Evolutionary conservation across 2,888 invertebrate genomes (phyloP), one percentile per base, ranked within the genome.

Genomic region (Eilema caniola): DNA sequence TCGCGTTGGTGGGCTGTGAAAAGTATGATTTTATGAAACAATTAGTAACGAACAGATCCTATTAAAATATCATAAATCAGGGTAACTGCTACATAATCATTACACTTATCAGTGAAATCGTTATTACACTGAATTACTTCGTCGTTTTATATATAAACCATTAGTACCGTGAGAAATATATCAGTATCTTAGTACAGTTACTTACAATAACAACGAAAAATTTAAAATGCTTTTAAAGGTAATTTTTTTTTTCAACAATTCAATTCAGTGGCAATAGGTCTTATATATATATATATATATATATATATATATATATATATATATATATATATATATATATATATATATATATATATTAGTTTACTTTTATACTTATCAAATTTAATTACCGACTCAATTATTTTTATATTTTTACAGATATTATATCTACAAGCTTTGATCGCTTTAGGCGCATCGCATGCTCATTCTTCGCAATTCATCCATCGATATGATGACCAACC

Each of bases 391-490:
- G 3, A 23, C 10, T 14, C 33, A 14, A 8, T 31, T 12, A 2
- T 67, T 31, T 28, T 37, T 64, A 3, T 41, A 16, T 41, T 56
- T 66, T 1, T 33, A 24, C 71, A 84, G 85, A 73, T 79, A 16
- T 28, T 77, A n/a, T 77, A 64, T 33, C 20, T 76, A 5, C 61
- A 77, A 20, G 71, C 72, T 5, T 8, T 75, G n/a, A 16, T 64
- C 20, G 69, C 61, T 0, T 65, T 62, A 23, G 78, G 71, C 16
- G 66, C 31, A 3, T 75, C 81, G 24, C 76, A 82, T n/a, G 81
- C 78, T 25, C 83, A 83, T 70, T 88, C 88, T 10, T 85, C 85
- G 3, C 85, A 85, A 69, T 81, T 85, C 66, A 82, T 88, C 82
- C 72, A 85, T 37, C 72, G 86, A 79, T 62, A 88, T 79, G 72